Evolutionary conservation across 2,888 invertebrate species (phyloP).

Genomic region (Ophion ventricosus): DNA sequence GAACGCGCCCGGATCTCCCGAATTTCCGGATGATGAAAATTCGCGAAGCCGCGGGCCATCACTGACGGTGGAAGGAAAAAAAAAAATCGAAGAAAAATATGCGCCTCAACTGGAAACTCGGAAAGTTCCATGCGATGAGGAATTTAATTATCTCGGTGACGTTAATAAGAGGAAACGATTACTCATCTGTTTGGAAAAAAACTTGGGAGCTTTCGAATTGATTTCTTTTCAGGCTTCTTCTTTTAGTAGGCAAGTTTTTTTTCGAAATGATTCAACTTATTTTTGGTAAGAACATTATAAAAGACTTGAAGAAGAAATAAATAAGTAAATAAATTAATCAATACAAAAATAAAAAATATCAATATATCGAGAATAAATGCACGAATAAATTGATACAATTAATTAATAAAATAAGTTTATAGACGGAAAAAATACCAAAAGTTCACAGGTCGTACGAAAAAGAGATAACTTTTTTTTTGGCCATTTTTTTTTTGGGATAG

Average conservation of each 20-base stretch:
- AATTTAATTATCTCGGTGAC: neutral
- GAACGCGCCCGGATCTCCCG: constrained; percentile 21
- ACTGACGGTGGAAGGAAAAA: neutral
- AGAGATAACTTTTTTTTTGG: no score
- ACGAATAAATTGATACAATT: neutral
- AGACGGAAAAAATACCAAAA: neutral
- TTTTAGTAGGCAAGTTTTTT: neutral
- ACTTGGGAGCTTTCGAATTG: neutral
- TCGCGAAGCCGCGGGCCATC: neutral
- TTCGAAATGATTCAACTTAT: neutral
- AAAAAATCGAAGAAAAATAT: neutral
- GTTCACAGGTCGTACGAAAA: no score
- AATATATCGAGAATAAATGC: neutral
- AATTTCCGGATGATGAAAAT: constrained; percentile 22
- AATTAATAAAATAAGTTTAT: neutral
- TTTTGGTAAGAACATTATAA: neutral
- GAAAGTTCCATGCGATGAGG: neutral
- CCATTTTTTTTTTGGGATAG: no score
- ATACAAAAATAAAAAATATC: neutral
- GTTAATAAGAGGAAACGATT: neutral
- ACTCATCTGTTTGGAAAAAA: neutral
- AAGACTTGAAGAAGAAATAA: neutral
- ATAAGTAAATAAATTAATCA: neutral
- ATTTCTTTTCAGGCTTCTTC: neutral
- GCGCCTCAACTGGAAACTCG: neutral